Evolutionary conservation across 2,797 vertebrate species (phyloP), one percentile per base, ranked within the genome.

Genomic region (Bradypodion pumilum): DNA sequence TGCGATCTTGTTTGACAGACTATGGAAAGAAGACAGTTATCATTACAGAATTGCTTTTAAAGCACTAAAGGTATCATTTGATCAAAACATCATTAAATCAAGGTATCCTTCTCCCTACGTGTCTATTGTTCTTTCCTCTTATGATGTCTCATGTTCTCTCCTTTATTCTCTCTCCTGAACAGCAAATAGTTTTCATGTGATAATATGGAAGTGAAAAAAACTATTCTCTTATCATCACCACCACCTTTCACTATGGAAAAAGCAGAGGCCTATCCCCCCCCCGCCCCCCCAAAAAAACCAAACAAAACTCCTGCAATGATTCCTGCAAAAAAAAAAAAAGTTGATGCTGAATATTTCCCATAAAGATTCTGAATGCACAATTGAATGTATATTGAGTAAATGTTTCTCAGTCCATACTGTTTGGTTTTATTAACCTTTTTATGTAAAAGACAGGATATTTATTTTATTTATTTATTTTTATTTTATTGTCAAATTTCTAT

Each of bases 31-130:
- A 23, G 42, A 88, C 82, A 72, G 83, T 0, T 12, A 80, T 12
- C 80, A 89, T 88, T 87, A 89, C 15, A 84, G 52, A 86, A 91
- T 85, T 68, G 5, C 29, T 81, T 0, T 86, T 82, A 89, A 77
- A 91, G 84, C 49, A 63, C 15, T 46, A 52, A 81, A 87, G 49
- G 82, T 89, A 32, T 75, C 56, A 84, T 92, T 91, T 88, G 82
- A 92, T 88, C 80, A 91, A 91, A 90, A 63, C 0, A 0, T 32
- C 80, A n/a, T 80, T 86, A 76, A 91, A 88, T 82, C 84, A 88
- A 81, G 62, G 87, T 80, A 87, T 84, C 85, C 80, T 32, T 73
- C 68, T 10, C 81, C 35, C 56, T 82, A 78, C 37, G 79, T 88
- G 70, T 82, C n/a, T 60, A 0, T 0, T 70, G 77, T 69, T 40